Evolutionary conservation across 2,113 vertebrate genomes (phyloP).

Genomic region (Megaceryle torquata): DNA sequence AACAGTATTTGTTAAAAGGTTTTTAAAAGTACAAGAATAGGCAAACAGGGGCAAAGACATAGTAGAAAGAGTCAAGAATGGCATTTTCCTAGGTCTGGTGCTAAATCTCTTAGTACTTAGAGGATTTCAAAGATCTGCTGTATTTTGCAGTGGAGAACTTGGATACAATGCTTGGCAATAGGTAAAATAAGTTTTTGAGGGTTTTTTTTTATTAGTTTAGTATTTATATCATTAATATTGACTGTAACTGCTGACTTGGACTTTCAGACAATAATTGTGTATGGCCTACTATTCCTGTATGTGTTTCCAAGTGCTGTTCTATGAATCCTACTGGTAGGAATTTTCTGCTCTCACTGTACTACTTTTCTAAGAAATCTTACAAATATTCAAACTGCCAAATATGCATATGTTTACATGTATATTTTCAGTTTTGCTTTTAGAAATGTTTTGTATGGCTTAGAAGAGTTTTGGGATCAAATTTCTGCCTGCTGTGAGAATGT

Average conservation of each 20-base stretch:
- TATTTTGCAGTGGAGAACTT: neutral
- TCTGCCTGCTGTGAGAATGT: neutral
- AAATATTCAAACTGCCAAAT: conserved; percentile 38
- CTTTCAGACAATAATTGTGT: conserved; percentile 38
- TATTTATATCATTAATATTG: conserved; percentile 7
- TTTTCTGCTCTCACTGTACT: conserved; percentile 38
- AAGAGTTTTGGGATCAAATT: neutral
- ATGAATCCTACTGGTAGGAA: conserved; percentile 47
- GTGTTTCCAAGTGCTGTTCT: conserved; percentile 50
- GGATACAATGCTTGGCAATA: neutral
- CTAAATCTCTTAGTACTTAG: conserved; percentile 18
- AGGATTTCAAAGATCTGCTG: neutral
- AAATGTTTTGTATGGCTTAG: neutral
- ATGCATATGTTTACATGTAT: conserved; percentile 30
- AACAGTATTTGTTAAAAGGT: neutral
- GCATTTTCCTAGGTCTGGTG: neutral
- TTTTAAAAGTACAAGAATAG: neutral
- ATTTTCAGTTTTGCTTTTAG: conserved; percentile 32
- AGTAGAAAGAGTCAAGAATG: neutral
- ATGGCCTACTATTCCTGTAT: conserved; percentile 19
- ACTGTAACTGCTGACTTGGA: conserved; percentile 20
- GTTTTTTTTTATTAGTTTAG: conserved; percentile 18
- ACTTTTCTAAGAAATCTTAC: conserved; percentile 57
- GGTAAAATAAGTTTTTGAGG: neutral
- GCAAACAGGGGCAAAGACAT: neutral